Percentiles rank a stretch among this genome's conserved stretches.
These are phyloP conservation scores for Tachyglossus aculeatus DNA, from an alignment of 2,797 vertebrate genomes.

Conservation along the genomic window DNA sequence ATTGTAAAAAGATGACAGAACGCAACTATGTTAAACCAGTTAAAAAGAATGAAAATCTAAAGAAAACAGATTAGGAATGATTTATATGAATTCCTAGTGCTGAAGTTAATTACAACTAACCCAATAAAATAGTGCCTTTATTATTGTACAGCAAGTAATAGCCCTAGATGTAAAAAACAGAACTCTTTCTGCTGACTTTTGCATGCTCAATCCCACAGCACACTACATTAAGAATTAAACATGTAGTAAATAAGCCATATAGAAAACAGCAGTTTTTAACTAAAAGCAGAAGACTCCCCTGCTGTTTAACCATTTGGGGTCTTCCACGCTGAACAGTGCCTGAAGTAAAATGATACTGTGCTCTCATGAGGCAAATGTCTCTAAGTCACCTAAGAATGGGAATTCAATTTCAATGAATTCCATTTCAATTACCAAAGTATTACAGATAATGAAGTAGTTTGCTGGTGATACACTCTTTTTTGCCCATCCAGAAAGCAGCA, in stretches of 20 bases:
- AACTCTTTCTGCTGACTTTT: conserved; percentile 72
- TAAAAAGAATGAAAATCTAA: conserved; percentile 78
- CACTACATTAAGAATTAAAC: conserved; percentile 77
- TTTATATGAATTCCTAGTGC: conserved; percentile 77
- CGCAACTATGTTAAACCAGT: conserved; percentile 67
- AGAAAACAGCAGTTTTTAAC: conserved; percentile 76
- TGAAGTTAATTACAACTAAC: conserved; percentile 85
- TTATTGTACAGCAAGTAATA: conserved; percentile 80
- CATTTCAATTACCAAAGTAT: conserved; percentile 58
- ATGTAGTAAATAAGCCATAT: conserved; percentile 76
- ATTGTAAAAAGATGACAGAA: conserved; percentile 68
- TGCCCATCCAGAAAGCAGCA: too few relatives aligned
- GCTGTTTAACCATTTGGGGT: conserved; percentile 72
- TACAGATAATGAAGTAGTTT: conserved; percentile 23
- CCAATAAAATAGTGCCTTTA: conserved; percentile 82
- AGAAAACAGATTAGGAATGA: conserved; percentile 80
- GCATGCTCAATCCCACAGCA: conserved; percentile 72
- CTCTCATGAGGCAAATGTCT: conserved; percentile 55
- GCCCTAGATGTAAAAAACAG: conserved; percentile 71
- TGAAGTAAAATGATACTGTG: conserved; percentile 62
- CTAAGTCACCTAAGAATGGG: conserved; percentile 50
- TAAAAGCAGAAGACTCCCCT: conserved; percentile 75
- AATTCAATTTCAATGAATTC: conserved; percentile 52
- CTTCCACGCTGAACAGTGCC: conserved; percentile 56
- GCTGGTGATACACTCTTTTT: too few relatives aligned